Conservation (phyloP, 2,888 invertebrate species). For the Plebejus argus region DNA sequence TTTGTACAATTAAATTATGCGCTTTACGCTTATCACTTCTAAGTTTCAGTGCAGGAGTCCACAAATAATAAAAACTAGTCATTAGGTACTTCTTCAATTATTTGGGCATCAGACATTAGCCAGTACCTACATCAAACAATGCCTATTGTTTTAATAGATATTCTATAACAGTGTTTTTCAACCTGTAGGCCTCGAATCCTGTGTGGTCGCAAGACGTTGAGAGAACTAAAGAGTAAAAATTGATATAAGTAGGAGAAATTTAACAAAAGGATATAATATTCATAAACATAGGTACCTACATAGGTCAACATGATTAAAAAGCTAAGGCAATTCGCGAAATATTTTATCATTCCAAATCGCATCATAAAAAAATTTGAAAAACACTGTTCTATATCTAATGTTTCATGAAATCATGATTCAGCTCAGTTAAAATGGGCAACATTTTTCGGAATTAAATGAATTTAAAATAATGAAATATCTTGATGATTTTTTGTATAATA, state of each 20-base stretch:
- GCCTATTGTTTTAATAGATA: conserved; percentile 17
- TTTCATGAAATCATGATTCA: too few relatives aligned
- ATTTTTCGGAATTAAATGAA: neutral
- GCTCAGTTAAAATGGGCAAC: neutral
- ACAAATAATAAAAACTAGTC: conserved; percentile 14
- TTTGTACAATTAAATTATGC: neutral
- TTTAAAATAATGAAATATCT: neutral
- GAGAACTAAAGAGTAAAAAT: too few relatives aligned
- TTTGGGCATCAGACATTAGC: conserved; percentile 18
- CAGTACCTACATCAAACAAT: conserved; percentile 7
- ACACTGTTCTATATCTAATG: too few relatives aligned
- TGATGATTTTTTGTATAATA: neutral
- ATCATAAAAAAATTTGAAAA: too few relatives aligned
- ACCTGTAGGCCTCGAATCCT: too few relatives aligned
- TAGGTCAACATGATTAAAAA: too few relatives aligned
- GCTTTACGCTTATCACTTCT: conserved; percentile 9
- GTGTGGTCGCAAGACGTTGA: too few relatives aligned
- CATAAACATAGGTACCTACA: too few relatives aligned
- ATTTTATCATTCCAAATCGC: too few relatives aligned
- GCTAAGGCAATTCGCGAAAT: too few relatives aligned
- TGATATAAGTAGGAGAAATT: too few relatives aligned
- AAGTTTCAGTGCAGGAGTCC: neutral
- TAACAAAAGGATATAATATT: too few relatives aligned
- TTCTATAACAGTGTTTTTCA: neutral
- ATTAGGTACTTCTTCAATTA: conserved; percentile 16